Evolutionary conservation across 2,113 vertebrate species (phyloP).

Genomic region (Ammodytes dubius): DNA sequence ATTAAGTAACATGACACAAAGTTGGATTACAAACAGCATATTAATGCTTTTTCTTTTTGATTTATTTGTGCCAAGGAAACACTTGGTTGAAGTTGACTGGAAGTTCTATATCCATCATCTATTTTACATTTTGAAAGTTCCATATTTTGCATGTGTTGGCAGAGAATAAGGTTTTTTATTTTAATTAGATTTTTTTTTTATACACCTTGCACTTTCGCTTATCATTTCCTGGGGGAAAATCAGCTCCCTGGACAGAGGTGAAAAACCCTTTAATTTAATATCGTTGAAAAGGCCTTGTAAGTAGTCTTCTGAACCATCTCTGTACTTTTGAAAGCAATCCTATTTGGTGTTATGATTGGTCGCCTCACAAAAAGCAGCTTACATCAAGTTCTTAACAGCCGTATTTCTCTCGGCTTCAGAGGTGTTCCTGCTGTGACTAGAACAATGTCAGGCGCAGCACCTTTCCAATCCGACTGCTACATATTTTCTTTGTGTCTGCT

Average conservation of each 20-base stretch:
- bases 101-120: neutral
- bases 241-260: conserved; percentile 3
- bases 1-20: no score
- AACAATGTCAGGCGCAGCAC: conserved; percentile 49
- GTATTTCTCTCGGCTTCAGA: conserved; percentile 36
- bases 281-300: neutral
- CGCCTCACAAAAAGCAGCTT: conserved; percentile 25
- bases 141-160: neutral
- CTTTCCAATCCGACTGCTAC: conserved; percentile 31
- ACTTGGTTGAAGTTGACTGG: neutral
- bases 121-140: conserved; percentile 20
- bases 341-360: conserved; percentile 25
- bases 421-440: conserved; percentile 60
- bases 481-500: conserved; percentile 54
- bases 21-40: no score
- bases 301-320: conserved; percentile 11
- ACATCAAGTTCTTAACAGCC: conserved; percentile 39
- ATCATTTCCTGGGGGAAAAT: conserved; percentile 8
- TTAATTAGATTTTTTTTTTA: neutral
- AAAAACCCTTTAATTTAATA: conserved; percentile 18
- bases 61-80: neutral
- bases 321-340: conserved; percentile 11
- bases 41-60: neutral
- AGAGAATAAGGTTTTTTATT: conserved; percentile 4
- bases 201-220: neutral